Evolutionary conservation across 2,888 invertebrate genomes (phyloP).

Genomic region (Caenorhabditis virilis): DNA sequence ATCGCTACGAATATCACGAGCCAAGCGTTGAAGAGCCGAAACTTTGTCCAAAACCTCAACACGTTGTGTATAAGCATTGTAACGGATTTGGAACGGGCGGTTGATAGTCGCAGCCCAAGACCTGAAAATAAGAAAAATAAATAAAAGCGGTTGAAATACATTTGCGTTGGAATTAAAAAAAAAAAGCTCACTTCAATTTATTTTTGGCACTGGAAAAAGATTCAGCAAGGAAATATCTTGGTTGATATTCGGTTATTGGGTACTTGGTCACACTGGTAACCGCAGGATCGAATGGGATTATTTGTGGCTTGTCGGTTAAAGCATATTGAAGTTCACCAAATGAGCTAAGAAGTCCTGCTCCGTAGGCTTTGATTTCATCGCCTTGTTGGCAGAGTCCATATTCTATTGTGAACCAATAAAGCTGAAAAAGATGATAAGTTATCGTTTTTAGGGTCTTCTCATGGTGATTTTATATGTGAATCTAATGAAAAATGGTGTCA

Average conservation of each 20-base stretch:
- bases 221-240: conserved; percentile 91
- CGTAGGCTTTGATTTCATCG: conserved; percentile 90
- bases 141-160: not conserved
- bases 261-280: conserved; percentile 87
- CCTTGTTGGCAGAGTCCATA: conserved; percentile 97
- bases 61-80: conserved; percentile 89
- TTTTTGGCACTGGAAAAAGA: conserved; percentile 94
- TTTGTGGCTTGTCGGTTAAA: conserved; percentile 80
- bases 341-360: conserved; percentile 94
- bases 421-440: too few species aligned
- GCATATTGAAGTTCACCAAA: conserved; percentile 93
- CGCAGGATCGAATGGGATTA: conserved; percentile 85
- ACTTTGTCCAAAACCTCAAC: conserved; percentile 90
- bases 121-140: conserved; percentile 70
- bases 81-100: conserved; percentile 93
- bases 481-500: too few species aligned
- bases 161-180: not conserved
- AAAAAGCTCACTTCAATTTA: conserved; percentile 82
- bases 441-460: too few species aligned
- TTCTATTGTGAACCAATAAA: conserved; percentile 88
- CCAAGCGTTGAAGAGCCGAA: conserved; percentile 83
- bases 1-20: conserved; percentile 72
- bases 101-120: conserved; percentile 90
- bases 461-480: too few species aligned
- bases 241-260: conserved; percentile 96